phyloP scores from a whole-genome alignment of 2,888 invertebrate genomes.

The Phalera bucephala region DNA sequence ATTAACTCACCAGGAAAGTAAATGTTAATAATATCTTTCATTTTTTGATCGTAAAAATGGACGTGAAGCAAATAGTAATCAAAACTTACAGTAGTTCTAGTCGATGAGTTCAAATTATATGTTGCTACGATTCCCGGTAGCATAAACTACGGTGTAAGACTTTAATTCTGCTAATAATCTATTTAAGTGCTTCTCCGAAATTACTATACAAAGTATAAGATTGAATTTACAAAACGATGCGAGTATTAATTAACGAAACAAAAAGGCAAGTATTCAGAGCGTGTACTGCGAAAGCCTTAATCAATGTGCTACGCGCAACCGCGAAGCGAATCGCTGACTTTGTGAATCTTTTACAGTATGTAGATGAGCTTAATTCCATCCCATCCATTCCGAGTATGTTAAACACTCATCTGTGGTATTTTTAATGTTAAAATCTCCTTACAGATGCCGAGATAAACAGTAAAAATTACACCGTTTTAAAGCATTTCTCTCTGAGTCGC shows the following conservation, averaged over 20 bases:
- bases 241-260: conserved; percentile 47
- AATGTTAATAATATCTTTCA: conserved; percentile 23
- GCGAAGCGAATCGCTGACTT: conserved; percentile 47
- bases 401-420: conserved; percentile 60
- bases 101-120: conserved; percentile 32
- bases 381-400: conserved; percentile 45
- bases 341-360: conserved; percentile 47
- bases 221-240: conserved; percentile 41
- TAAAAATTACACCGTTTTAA: conserved; percentile 72
- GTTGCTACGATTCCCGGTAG: conserved; percentile 16
- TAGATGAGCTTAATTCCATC: conserved; percentile 54
- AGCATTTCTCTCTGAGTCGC: conserved; percentile 68
- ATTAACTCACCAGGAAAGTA: conserved; percentile 30
- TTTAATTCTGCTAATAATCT: conserved; percentile 27
- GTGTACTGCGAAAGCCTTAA: conserved; percentile 51
- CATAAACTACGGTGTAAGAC: conserved; percentile 21
- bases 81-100: conserved; percentile 30
- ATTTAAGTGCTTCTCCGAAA: conserved; percentile 38
- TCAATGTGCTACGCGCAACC: conserved; percentile 49
- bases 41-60: conserved; percentile 28
- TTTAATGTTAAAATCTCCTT: conserved; percentile 62
- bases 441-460: conserved; percentile 65
- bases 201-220: conserved; percentile 44
- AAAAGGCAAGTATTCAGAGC: conserved; percentile 45
- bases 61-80: conserved; percentile 27